phyloP scores from a whole-genome alignment of 2,888 invertebrate species.

The Sturmia bella region DNA sequence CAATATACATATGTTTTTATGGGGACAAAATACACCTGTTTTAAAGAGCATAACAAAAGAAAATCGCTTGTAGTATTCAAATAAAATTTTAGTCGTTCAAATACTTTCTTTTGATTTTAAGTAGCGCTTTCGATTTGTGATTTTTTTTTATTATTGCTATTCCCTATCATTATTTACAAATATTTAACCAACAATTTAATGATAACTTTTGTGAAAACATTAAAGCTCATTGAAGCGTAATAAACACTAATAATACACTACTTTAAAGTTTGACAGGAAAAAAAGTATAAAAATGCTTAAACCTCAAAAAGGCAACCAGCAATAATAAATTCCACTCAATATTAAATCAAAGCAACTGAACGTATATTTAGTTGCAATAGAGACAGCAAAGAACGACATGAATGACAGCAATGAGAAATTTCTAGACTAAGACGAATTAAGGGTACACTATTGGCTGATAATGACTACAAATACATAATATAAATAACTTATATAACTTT shows the following conservation, averaged over 20 bases:
- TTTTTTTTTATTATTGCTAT: neutral
- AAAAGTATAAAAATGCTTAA: conserved; percentile 19
- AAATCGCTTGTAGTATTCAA: too few species aligned
- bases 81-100: too few species aligned
- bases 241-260: conserved; percentile 81
- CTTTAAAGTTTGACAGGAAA: conserved; percentile 71
- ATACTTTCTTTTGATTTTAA: too few species aligned
- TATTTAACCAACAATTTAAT: conserved; percentile 74
- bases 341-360: conserved; percentile 24
- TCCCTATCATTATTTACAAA: conserved; percentile 67
- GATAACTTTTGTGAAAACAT: conserved; percentile 78
- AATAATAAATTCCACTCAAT: conserved; percentile 38
- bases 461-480: too few species aligned
- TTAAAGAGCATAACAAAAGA: too few species aligned
- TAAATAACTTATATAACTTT: too few species aligned
- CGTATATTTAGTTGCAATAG: conserved; percentile 11
- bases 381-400: neutral
- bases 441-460: too few species aligned
- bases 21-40: too few species aligned
- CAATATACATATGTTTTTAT: too few species aligned
- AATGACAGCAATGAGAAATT: conserved; percentile 60
- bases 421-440: neutral
- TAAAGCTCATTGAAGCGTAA: conserved; percentile 80
- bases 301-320: conserved; percentile 32
- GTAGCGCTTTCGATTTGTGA: neutral